Evolutionary conservation across 2,888 invertebrate genomes (phyloP).

Genomic region (Eilema griseolum): DNA sequence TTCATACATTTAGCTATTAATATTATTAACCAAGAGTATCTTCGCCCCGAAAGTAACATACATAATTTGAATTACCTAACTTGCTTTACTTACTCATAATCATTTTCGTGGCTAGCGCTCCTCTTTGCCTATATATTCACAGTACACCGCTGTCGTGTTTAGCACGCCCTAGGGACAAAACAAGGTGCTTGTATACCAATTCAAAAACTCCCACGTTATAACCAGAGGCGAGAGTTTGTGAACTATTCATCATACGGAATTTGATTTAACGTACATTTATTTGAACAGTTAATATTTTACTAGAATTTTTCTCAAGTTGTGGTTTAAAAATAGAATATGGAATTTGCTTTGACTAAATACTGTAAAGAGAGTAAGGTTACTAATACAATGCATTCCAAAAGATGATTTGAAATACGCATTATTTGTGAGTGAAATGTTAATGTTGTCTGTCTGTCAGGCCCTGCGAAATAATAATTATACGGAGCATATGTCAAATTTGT

Average conservation of each 20-base stretch:
- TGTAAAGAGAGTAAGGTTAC: no score
- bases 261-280: slow-evolving; percentile 8
- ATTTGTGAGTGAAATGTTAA: no score
- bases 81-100: background rate
- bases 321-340: background rate
- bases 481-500: no score
- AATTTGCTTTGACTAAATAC: background rate
- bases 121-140: background rate
- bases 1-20: background rate
- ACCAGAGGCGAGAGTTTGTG: slow-evolving; percentile 9
- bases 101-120: background rate
- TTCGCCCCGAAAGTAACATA: background rate
- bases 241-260: slow-evolving; percentile 15
- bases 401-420: no score
- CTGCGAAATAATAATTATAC: no score
- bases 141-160: slow-evolving; percentile 5
- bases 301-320: background rate
- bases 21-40: background rate
- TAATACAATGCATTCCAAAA: no score
- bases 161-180: slow-evolving; percentile 12
- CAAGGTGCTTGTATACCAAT: slow-evolving; percentile 5
- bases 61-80: background rate
- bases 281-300: background rate
- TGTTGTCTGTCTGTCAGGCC: no score
- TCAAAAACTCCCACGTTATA: slow-evolving; percentile 12